Percentiles rank a stretch among this genome's conserved stretches.
These are phyloP conservation scores for Leptinotarsa haldemani DNA, from an alignment of 2,888 invertebrate species.

Conservation along the genomic window DNA sequence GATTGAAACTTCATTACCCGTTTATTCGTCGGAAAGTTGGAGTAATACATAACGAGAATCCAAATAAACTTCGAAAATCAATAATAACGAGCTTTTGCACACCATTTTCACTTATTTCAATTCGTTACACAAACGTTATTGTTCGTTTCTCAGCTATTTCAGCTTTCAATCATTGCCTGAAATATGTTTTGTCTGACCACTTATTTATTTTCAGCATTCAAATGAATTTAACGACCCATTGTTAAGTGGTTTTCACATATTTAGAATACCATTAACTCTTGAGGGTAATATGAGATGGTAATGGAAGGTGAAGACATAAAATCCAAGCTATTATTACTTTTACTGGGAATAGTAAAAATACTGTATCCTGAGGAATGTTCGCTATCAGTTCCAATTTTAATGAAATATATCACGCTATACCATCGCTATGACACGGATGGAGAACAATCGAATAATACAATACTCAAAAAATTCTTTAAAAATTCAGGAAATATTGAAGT, in stretches of 20 bases:
- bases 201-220: neutral
- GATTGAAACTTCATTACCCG: constrained; percentile 49
- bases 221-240: constrained; percentile 23
- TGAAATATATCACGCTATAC: too few relatives aligned
- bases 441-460: too few relatives aligned
- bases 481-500: too few relatives aligned
- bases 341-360: neutral
- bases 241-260: constrained; percentile 27
- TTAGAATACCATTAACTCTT: neutral
- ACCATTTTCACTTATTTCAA: neutral
- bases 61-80: constrained; percentile 43
- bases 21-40: constrained; percentile 52
- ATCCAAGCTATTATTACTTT: constrained; percentile 3
- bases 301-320: neutral
- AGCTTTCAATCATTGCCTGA: neutral
- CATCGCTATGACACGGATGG: too few relatives aligned
- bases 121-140: constrained; percentile 1
- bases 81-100: constrained; percentile 26
- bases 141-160: constrained; percentile 15
- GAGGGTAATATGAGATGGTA: neutral
- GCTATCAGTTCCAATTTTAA: too few relatives aligned
- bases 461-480: too few relatives aligned
- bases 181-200: constrained; percentile 1
- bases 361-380: neutral
- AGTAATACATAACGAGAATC: constrained; percentile 44